These are phyloP conservation scores for Cerceris rybyensis DNA, from an alignment of 2,888 invertebrate genomes.

Conservation along the genomic window DNA sequence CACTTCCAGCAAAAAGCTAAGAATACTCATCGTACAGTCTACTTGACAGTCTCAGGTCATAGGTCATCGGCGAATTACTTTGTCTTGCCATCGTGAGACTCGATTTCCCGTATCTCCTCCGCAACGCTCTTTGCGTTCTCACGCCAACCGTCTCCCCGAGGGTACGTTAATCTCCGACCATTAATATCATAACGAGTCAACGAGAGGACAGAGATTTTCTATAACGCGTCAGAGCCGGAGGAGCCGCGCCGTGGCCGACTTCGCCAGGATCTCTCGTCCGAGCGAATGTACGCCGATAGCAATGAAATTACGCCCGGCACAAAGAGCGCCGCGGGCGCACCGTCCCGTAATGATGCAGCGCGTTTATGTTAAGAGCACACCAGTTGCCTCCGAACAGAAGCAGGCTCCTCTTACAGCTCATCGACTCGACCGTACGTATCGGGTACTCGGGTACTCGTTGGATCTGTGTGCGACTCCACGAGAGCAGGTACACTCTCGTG, in stretches of 20 bases:
- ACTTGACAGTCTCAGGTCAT: too few relatives aligned
- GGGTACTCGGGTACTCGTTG: background rate
- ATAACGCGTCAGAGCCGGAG: conserved; percentile 41
- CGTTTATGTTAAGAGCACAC: conserved; percentile 71
- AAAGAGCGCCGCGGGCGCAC: conserved; percentile 75
- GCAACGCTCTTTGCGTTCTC: background rate
- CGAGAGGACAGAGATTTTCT: conserved; percentile 43
- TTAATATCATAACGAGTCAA: conserved; percentile 42
- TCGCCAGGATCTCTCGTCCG: conserved; percentile 43
- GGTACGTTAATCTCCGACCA: conserved; percentile 16
- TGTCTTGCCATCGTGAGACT: background rate
- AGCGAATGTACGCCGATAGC: conserved; percentile 70
- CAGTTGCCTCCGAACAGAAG: conserved; percentile 72
- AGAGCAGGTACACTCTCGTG: background rate
- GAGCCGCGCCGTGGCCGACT: conserved; percentile 27
- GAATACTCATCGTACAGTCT: too few relatives aligned
- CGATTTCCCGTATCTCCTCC: background rate
- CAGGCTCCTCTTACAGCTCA: conserved; percentile 64
- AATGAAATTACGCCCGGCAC: conserved; percentile 75
- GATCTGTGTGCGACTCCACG: background rate
- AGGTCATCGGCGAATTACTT: too few relatives aligned
- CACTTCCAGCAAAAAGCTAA: too few relatives aligned
- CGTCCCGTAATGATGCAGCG: conserved; percentile 76
- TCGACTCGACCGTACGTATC: conserved; percentile 37
- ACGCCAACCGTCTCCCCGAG: background rate